Evolutionary conservation across 2,797 vertebrate genomes (phyloP), one percentile per base, ranked within the genome.

Genomic region (Varecia variegata): DNA sequence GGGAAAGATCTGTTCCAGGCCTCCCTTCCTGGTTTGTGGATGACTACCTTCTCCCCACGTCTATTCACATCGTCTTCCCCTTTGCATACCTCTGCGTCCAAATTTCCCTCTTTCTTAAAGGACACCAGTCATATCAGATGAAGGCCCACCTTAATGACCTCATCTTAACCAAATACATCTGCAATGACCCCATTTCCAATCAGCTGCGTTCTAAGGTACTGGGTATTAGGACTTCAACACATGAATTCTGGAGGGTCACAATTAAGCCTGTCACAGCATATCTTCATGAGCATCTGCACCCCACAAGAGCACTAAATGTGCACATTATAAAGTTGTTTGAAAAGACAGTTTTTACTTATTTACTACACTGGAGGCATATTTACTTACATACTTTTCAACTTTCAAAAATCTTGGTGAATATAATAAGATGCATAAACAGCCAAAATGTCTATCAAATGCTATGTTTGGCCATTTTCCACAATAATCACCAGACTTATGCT

Each of bases 331-430:
- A 92, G 50, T 13, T 90, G 11, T 58, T 87, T 95, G 50, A 43
- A 92, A 85, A 83, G 74, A 93, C 13, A 83, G 20, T 45, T 93
- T 88, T 65, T 90, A 60, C 43, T 47, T 80, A 54, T 73, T 65
- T 92, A 58, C 35, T 82, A 83, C 54, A 77, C 10, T 85, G 25
- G 30, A 94, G 40, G 60, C n/a, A 80, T 30, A 90, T 87, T 96
- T 90, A 88, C 27, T 67, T 84, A 73, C 3, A 30, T 6, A 76
- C 15, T 85, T 74, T 62, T 68, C 45, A 90, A 62, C n/a, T 74
- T 95, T 23, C 74, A 68, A 73, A 74, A 71, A 58, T 32, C 80
- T 76, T 87, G 30, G 90, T 38, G 67, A 74, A 88, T 77, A 74
- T 0, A 92, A 0, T 45, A 65, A 87, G 38, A 90, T 45, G 7